Percentiles rank a stretch among this genome's conserved stretches.
These are phyloP conservation scores for Anomalospiza imberbis DNA, from an alignment of 2,797 vertebrate species.

Conservation along the genomic window DNA sequence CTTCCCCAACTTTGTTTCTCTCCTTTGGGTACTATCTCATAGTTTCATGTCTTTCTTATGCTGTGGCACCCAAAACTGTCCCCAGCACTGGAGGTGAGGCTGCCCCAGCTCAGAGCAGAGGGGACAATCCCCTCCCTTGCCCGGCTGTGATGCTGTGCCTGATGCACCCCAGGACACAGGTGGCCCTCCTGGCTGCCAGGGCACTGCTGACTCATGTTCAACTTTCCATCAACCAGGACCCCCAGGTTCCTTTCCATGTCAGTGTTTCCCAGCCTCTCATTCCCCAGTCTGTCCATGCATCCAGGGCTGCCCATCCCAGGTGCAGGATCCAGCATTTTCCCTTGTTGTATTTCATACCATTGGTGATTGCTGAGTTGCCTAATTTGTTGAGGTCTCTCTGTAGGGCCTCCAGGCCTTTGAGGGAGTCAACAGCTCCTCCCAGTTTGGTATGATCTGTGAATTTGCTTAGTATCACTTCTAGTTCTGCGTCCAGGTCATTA, in stretches of 20 bases:
- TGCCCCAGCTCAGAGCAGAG: accelerated
- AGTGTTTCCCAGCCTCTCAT: background rate
- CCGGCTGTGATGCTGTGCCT: accelerated
- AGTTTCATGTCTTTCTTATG: background rate
- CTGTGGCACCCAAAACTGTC: background rate
- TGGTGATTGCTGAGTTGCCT: background rate
- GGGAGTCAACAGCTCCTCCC: background rate
- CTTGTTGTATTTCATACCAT: background rate
- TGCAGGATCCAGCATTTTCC: background rate
- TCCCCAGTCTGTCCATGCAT: background rate
- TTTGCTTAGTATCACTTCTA: background rate
- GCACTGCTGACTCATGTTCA: background rate
- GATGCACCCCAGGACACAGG: accelerated
- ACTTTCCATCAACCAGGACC: background rate
- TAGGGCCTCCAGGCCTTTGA: background rate
- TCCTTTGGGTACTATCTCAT: background rate
- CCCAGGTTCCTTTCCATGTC: background rate
- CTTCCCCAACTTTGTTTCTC: background rate
- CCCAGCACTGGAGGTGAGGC: background rate
- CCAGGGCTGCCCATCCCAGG: background rate
- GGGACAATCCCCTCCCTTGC: background rate
- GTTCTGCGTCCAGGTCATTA: background rate
- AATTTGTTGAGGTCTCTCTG: background rate
- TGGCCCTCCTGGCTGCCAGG: background rate
- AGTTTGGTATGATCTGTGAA: accelerated